Conservation (phyloP, 2,888 invertebrate species). For the Trachelus tabidus region DNA sequence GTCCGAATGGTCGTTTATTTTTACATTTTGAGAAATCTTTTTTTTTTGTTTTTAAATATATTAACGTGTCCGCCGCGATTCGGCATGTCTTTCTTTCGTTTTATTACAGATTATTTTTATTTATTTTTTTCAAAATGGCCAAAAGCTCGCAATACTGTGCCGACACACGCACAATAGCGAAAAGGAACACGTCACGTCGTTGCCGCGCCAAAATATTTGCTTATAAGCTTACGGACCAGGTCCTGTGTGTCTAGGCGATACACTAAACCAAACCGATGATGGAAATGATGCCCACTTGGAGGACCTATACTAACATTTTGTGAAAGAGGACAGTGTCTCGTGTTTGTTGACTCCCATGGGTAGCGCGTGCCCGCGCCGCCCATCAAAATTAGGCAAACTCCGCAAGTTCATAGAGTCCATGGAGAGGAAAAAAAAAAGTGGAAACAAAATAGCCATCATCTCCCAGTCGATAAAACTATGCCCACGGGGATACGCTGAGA, state of each 20-base stretch:
- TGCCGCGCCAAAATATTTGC: conserved; percentile 47
- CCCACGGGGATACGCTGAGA: not conserved
- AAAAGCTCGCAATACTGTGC: not conserved
- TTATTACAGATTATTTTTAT: not conserved
- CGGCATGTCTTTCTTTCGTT: not conserved
- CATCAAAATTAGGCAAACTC: conserved; percentile 10
- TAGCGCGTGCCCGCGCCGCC: conserved; percentile 6
- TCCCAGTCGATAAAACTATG: not conserved
- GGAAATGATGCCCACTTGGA: conserved; percentile 30
- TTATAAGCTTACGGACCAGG: conserved; percentile 33
- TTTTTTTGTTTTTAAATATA: not conserved
- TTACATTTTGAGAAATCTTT: too few relatives aligned
- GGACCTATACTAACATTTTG: conserved; percentile 40
- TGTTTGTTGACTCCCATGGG: conserved; percentile 23
- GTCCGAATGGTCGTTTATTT: not conserved
- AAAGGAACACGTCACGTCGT: conserved; percentile 21
- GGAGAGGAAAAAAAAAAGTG: not conserved
- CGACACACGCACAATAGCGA: conserved; percentile 3
- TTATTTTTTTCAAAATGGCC: conserved; percentile 2
- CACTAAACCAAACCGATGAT: conserved; percentile 26
- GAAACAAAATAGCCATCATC: not conserved
- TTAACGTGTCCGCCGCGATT: not conserved
- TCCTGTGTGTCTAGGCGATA: conserved; percentile 26
- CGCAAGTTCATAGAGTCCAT: not conserved
- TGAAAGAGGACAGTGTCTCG: conserved; percentile 13